Conservation (phyloP, 1,140 invertebrate species). For the Macrobrachium rosenbergii region DNA sequence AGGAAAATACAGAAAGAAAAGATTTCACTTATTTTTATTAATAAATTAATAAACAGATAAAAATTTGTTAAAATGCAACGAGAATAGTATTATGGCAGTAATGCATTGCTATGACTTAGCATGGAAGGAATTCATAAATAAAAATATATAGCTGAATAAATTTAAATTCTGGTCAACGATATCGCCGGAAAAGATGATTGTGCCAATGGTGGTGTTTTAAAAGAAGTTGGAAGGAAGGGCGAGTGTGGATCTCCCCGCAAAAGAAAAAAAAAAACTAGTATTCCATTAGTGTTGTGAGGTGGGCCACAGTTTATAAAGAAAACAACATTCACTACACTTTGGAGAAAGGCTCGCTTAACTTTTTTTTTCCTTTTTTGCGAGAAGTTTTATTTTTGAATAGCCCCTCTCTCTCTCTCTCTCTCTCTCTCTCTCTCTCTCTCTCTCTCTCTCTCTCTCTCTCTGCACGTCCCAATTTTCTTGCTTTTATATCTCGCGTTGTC, state of each 20-base stretch:
- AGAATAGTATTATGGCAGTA: too few relatives aligned
- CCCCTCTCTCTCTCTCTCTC: constrained; percentile 9
- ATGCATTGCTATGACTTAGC: too few relatives aligned
- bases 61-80: too few relatives aligned
- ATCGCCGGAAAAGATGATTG: neutral
- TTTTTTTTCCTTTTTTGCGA: neutral
- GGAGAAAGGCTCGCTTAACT: neutral
- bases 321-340: too few relatives aligned
- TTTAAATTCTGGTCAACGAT: neutral
- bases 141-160: too few relatives aligned
- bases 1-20: too few relatives aligned
- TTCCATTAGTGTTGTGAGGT: neutral
- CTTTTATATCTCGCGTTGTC: too few relatives aligned
- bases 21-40: too few relatives aligned
- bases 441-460: neutral
- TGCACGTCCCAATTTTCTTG: too few relatives aligned
- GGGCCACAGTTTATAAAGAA: neutral
- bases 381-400: neutral
- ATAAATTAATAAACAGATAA: too few relatives aligned
- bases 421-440: constrained; percentile 16
- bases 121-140: too few relatives aligned
- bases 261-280: neutral
- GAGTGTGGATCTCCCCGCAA: neutral
- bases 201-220: neutral
- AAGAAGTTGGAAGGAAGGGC: neutral